Evolutionary conservation across 2,113 vertebrate species (phyloP).

Genomic region (Scartelaos histophorus): DNA sequence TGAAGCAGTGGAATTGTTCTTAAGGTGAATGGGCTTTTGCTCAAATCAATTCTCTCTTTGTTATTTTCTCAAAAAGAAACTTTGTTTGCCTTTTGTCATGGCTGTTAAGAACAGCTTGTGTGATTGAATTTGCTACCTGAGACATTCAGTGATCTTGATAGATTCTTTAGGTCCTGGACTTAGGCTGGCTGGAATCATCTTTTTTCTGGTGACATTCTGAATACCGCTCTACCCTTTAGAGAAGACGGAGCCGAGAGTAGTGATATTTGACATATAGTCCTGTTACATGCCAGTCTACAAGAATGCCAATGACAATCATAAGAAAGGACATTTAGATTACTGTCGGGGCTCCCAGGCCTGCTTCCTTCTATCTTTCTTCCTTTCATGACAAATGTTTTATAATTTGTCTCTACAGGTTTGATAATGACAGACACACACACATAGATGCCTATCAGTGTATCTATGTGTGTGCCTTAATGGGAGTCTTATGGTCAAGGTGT

Average conservation of each 20-base stretch:
- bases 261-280: slow-evolving; percentile 63
- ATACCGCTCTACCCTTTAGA: slow-evolving; percentile 66
- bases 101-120: slow-evolving; percentile 59
- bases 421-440: slow-evolving; percentile 63
- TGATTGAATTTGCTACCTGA: slow-evolving; percentile 71
- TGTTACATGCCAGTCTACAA: slow-evolving; percentile 68
- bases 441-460: slow-evolving; percentile 41
- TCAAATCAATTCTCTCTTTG: slow-evolving; percentile 62
- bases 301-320: slow-evolving; percentile 74
- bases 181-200: slow-evolving; percentile 53
- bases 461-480: slow-evolving; percentile 12
- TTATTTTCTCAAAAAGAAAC: slow-evolving; percentile 39
- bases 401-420: slow-evolving; percentile 69
- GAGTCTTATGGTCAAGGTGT: slow-evolving; percentile 6
- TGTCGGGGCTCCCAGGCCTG: slow-evolving; percentile 63
- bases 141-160: slow-evolving; percentile 72
- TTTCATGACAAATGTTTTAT: slow-evolving; percentile 68
- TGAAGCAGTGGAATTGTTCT: slow-evolving; percentile 56
- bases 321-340: slow-evolving; percentile 73
- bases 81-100: slow-evolving; percentile 67
- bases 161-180: slow-evolving; percentile 62
- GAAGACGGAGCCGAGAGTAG: slow-evolving; percentile 53
- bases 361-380: slow-evolving; percentile 62
- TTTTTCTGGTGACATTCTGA: slow-evolving; percentile 64
- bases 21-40: slow-evolving; percentile 58